Evolutionary conservation across 1,140 invertebrate genomes (phyloP).

Genomic region (Hycleus phaleratus): DNA sequence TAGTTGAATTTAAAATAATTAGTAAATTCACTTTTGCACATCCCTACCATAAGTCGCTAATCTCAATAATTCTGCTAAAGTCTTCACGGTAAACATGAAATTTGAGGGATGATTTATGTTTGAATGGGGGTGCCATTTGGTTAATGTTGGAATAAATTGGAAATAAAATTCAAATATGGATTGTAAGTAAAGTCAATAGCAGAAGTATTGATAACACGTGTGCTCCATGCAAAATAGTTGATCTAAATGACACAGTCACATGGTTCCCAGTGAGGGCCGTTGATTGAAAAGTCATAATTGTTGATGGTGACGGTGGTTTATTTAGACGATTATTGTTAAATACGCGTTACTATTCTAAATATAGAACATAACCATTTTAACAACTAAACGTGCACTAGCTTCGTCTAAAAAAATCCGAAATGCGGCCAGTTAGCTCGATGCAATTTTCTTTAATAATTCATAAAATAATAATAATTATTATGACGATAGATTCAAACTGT

Average conservation of each 20-base stretch:
- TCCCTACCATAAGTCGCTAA: conserved; percentile 31
- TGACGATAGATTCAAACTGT: neutral
- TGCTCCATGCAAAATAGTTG: conserved; percentile 42
- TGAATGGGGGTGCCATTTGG: neutral
- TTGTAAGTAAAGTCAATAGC: conserved; percentile 31
- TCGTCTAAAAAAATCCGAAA: conserved; percentile 14
- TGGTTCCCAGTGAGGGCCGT: conserved; percentile 36
- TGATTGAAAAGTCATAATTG: neutral
- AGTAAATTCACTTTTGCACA: conserved; percentile 18
- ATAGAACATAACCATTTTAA: conserved; percentile 22
- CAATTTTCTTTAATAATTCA: neutral
- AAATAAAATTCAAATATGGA: conserved; percentile 2
- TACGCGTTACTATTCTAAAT: conserved; percentile 14
- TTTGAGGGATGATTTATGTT: conserved; percentile 1
- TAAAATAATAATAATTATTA: too few relatives aligned
- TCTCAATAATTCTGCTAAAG: conserved; percentile 26
- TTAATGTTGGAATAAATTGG: conserved; percentile 5
- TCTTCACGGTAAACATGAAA: conserved; percentile 16
- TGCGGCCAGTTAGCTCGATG: conserved; percentile 7
- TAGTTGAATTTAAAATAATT: too few relatives aligned
- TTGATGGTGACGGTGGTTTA: neutral
- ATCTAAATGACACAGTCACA: conserved; percentile 39
- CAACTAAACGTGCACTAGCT: conserved; percentile 25
- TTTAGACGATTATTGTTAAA: neutral
- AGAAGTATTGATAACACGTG: conserved; percentile 28